Base-by-base conservation (phyloP, 2,113 vertebrate species). In the Cyprinus carpio region DNA sequence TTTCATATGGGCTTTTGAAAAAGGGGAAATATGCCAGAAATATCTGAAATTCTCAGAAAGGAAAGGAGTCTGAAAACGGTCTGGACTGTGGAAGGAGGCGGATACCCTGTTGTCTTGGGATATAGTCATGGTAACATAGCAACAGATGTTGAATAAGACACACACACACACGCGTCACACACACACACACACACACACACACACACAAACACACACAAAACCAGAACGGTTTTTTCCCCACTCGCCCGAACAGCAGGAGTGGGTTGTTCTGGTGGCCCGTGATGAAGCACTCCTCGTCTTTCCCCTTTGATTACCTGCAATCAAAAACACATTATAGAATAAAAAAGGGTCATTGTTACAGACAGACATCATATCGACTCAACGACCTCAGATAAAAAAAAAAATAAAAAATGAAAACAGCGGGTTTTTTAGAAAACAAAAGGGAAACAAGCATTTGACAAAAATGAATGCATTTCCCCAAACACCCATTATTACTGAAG, bases 131-230 rank as follows among this genome's bases (percentile, higher is more conserved):
- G 91, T 87, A 31, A 94, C 92, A 6, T 46, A 89, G 93, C 89
- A 93, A 91, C 93, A 88, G 90, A 93, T 91, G 92, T 92, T 95
- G 88, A 81, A 91, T 93, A 91, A 89, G 87, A n/a, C n/a, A n/a
- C n/a, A n/a, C n/a, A n/a, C n/a, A n/a, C n/a, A n/a, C n/a, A n/a
- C n/a, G 46, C 7, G 25, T 51, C 49, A 15, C 12, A 67, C 29
- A 67, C 29, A 29, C 23, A 0, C 31, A 6, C 37, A 46, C 23
- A 40, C 37, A 72, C 69, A 74, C n/a, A n/a, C n/a, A n/a, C n/a
- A n/a, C n/a, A n/a, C n/a, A n/a, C 67, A 72, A 34, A 72, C 34
- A 72, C 69, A 23, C 20, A 37, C 16, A n/a, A 46, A 9, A 46
- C 43, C 9, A 12, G 10, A 3, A 2, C 80, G 91, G 91, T 93